Base-by-base conservation (phyloP, 2,113 vertebrate species). In the Coregonus clupeaformis region DNA sequence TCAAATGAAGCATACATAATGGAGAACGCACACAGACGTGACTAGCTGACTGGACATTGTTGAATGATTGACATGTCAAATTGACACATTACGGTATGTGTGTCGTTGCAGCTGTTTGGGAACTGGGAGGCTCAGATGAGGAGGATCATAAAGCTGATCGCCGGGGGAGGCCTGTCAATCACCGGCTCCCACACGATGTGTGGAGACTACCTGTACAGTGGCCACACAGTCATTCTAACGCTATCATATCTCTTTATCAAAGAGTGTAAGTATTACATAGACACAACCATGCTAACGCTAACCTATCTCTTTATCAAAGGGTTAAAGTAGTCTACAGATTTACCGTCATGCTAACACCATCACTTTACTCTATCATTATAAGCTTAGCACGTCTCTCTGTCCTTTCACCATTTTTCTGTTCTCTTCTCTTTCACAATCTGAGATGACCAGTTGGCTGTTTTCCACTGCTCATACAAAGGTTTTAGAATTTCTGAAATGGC, bases 241-340 rank as follows among this genome's bases (percentile, higher is more conserved):
- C 93, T 99, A 75, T 97, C 36, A 0, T 99, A 99, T 92, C 93
- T 99, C 90, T 99, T 99, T 92, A 99, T 99, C 91, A 98, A 96
- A 91, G 98, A 99, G 89, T 99, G 98, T 99, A 93, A 98, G 97
- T 96, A 47, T 14, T n/a, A 18, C 65, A 6, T 63, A 6, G 22
- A 14, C n/a, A 29, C 7, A 6, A 6, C 27, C 25, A n/a, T 55
- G 52, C 16, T 55, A 55, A 55, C 11, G 52, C 52, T 55, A 20
- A 18, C 12, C 52, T 11, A n/a, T 60, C 57, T 24, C n/a, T 60
- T 60, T 22, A 60, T 22, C 57, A 60, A 22, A 60, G 57, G 6
- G 18, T 60, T 11, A 7, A 13, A 3, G n/a, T 42, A 42, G 36
- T 7, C 36, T 42, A 42, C 36, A 42, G 2, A 9, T 42, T 42